Evolutionary conservation across 2,797 vertebrate genomes (phyloP).

Genomic region (Aphelocoma californica): DNA sequence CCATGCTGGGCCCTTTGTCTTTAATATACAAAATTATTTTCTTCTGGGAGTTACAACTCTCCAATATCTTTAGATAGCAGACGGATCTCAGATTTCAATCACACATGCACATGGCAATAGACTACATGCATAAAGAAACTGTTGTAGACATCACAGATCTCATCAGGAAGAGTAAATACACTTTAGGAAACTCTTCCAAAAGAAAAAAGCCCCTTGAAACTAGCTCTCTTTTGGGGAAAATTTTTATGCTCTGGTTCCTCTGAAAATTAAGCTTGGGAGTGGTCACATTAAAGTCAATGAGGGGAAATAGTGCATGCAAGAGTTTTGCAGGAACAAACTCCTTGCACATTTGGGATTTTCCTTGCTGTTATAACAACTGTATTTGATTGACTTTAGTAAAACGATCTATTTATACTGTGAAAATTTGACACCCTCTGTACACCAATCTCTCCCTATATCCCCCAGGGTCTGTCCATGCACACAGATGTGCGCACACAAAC

Average conservation of each 20-base stretch:
- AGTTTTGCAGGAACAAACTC: background rate
- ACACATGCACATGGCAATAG: background rate
- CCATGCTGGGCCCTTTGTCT: background rate
- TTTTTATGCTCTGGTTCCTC: background rate
- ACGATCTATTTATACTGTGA: background rate
- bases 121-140: background rate
- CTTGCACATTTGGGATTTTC: background rate
- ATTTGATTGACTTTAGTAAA: background rate
- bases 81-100: background rate
- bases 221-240: background rate
- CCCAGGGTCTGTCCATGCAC: no score
- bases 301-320: background rate
- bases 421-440: background rate
- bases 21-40: background rate
- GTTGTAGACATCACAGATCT: background rate
- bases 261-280: slow-evolving; percentile 6
- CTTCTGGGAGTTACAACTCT: background rate
- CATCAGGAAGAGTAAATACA: background rate
- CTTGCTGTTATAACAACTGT: background rate
- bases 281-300: background rate
- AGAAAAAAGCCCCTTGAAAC: background rate
- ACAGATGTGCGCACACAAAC: background rate
- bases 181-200: background rate
- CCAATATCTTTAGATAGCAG: background rate
- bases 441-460: background rate